Base-by-base conservation (phyloP, 1,140 invertebrate species). In the Cherax destructor region DNA sequence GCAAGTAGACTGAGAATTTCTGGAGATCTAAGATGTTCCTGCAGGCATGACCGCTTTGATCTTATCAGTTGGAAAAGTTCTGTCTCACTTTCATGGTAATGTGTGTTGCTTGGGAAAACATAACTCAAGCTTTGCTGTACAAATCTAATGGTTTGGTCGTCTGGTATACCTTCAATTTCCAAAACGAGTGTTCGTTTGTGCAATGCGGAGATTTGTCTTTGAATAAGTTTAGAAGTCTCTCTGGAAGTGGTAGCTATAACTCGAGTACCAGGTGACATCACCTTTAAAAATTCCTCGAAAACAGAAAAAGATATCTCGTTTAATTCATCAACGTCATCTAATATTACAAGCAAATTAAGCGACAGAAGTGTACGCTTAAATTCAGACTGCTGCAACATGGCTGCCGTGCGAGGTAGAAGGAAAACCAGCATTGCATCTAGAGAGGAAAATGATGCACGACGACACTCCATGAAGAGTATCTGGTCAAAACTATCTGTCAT, bases 111-210 rank as follows among this genome's bases (percentile, higher is more conserved):
- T 4, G 49, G 74, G n/a, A 52, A 56, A 50, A 78, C 49, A 76
- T 61, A 59, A 18, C 49, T 65, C 49, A 91, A 16, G 24, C 74
- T 86, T 41, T 30, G 69, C 52, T 85, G 83, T 5, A 91, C 18
- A 56, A 84, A 76, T n/a, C 24, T 30, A 9, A 79, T 30, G 13
- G 77, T 80, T 83, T 91, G 72, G 59, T 85, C 76, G 1, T 91
- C 89, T 49, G 89, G 83, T n/a, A 91, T 91, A 7, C 89, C 89
- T 52, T 91, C 89, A 47, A 85, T 72, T 18, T 91, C 89, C 50
- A 91, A 69, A 13, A 86, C 41, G 52, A 91, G 52, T 18, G 78
- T 56, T 18, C 49, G 78, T 41, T 85, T 91, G 83, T 85, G 72
- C 1, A 85, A 24, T 4, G 56, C 59, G 21, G 61, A 65, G 11